Evolutionary conservation across 2,797 vertebrate genomes (phyloP), one percentile per base, ranked within the genome.

Genomic region (Smutsia temminckii): DNA sequence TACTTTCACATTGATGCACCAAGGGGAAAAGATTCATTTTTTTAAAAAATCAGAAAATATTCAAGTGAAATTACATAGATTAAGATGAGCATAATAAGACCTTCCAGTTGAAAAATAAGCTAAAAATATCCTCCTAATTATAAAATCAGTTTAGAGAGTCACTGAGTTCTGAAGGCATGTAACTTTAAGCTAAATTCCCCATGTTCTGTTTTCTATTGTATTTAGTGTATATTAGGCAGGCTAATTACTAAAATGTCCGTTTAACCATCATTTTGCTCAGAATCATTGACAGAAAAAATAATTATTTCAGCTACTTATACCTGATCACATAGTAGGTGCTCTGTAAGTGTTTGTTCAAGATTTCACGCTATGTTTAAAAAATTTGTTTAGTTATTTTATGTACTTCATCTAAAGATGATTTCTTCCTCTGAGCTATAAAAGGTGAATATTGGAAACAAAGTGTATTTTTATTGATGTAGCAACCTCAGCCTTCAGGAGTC

Each of bases 111-210:
- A 96, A 94, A 97, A 96, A 94, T 91, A 95, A 91, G 94, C 96
- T 96, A 96, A 97, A 96, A 97, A 97, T 95, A 97, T 34, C 91
- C 84, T 92, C 69, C 86, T 97, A 93, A 96, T 95, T 94, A 96
- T 95, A 81, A 96, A 96, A 89, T 94, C 85, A 37, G 89, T 77
- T 96, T 93, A 75, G 95, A 86, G 88, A 96, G 94, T 93, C 92
- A 61, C 74, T 75, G 95, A 80, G 88, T 95, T 96, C 97, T 93
- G 85, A 94, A 93, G 95, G 84, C 85, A 89, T 46, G 25, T 83
- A 92, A 96, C 91, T 93, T 94, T 79, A 80, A 95, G 59, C 90
- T 79, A 46, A 90, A 71, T 64, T 75, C 77, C 27, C 25, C 78
- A 9, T 14, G 81, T 84, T 95, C 95, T 86, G 53, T 87, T 87